These are phyloP conservation scores for Rhimphoctona megacephalus DNA, from an alignment of 2,888 invertebrate species.

Conservation along the genomic window DNA sequence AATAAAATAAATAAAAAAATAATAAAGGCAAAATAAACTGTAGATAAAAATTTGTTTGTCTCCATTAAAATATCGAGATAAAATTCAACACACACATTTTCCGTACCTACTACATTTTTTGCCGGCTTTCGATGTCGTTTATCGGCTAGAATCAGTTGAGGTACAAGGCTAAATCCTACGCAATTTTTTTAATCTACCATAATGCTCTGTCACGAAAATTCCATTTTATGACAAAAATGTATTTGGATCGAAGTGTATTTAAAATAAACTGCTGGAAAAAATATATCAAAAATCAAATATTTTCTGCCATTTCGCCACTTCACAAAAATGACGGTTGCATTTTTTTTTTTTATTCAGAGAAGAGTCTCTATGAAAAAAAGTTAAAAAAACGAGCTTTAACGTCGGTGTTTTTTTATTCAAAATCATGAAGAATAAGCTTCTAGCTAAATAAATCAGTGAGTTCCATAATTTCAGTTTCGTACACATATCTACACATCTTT, in stretches of 20 bases:
- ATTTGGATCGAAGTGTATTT: neutral
- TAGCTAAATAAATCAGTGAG: neutral
- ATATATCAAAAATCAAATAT: neutral
- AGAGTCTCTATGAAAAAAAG: neutral
- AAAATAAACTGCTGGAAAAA: neutral
- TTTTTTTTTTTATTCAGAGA: neutral
- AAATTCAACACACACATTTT: neutral
- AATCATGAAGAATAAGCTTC: neutral
- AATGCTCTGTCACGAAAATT: neutral
- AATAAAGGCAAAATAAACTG: no score
- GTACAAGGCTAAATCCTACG: neutral
- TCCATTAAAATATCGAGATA: neutral
- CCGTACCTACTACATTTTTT: neutral
- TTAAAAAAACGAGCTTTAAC: neutral
- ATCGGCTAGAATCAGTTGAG: neutral
- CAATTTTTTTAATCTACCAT: neutral
- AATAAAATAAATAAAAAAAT: neutral
- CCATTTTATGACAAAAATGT: neutral
- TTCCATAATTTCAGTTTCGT: neutral
- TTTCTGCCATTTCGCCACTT: neutral
- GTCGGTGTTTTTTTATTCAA: neutral
- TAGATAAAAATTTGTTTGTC: neutral
- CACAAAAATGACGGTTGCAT: neutral
- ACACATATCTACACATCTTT: neutral
- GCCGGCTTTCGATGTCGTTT: neutral